phyloP scores from a whole-genome alignment of 2,113 vertebrate species.

The Gorsachius goisagi region DNA sequence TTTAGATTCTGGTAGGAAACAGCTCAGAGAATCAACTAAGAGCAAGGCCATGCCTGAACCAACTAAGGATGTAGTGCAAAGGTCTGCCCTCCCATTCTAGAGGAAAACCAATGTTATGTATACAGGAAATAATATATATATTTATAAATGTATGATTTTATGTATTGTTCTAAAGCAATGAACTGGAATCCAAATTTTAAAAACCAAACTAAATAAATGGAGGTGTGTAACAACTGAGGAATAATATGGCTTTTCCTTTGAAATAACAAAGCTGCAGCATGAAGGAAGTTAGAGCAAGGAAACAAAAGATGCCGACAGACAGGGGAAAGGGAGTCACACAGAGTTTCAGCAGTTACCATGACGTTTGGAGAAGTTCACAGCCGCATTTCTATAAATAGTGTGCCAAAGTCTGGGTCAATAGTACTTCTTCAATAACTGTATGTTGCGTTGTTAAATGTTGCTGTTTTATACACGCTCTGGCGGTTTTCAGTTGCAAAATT shows the following conservation, averaged over 20 bases:
- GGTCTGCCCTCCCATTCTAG: slow-evolving; percentile 48
- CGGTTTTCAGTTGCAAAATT: slow-evolving; percentile 51
- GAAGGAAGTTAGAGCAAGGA: not conserved
- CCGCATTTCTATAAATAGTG: slow-evolving; percentile 40
- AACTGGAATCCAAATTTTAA: slow-evolving; percentile 74
- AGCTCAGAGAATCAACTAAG: slow-evolving; percentile 36
- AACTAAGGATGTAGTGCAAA: slow-evolving; percentile 15
- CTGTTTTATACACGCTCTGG: not conserved
- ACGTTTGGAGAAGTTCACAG: not conserved
- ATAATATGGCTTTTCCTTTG: slow-evolving; percentile 54
- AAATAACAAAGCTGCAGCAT: slow-evolving; percentile 11
- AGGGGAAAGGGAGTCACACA: not conserved
- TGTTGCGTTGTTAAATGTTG: slow-evolving; percentile 33
- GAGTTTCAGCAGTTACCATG: not conserved
- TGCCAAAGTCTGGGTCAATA: slow-evolving; percentile 63
- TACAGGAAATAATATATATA: slow-evolving; percentile 75
- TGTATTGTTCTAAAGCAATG: slow-evolving; percentile 66
- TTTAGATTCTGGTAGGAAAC: slow-evolving; percentile 65
- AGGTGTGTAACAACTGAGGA: not conserved
- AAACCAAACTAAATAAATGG: slow-evolving; percentile 20
- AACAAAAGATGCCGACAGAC: not conserved
- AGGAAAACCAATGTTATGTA: slow-evolving; percentile 63
- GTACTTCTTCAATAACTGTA: slow-evolving; percentile 12
- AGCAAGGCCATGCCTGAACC: slow-evolving; percentile 48
- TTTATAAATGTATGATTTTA: slow-evolving; percentile 71